A percentile compares a stretch with the other conserved stretches of the same genome.
phyloP scores from a whole-genome alignment of 2,797 vertebrate genomes.

The Channa striata region DNA sequence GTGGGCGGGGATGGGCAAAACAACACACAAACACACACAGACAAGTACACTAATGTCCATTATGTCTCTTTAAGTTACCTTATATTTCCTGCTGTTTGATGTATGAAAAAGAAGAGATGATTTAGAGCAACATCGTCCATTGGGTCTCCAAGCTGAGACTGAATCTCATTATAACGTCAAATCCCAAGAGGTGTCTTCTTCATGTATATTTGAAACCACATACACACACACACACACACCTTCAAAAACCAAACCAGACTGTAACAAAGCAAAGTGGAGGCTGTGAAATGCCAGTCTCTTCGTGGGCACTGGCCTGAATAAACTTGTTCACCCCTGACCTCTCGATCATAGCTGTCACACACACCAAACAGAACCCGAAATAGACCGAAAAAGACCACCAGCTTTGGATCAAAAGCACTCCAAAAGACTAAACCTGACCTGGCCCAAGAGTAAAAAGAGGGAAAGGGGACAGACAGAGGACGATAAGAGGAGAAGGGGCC shows the following conservation, averaged over 20 bases:
- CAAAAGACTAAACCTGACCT: constrained; percentile 51
- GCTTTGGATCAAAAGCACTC: constrained; percentile 44
- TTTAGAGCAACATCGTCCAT: constrained; percentile 34
- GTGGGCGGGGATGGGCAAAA: constrained; percentile 22
- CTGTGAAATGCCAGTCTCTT: constrained; percentile 46
- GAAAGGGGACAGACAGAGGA: constrained; percentile 26
- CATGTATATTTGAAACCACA: constrained; percentile 59
- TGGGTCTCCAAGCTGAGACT: constrained; percentile 46
- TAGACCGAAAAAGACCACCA: constrained; percentile 23
- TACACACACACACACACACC: constrained; percentile 1
- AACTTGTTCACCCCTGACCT: constrained; percentile 51
- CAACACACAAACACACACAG: constrained; percentile 9
- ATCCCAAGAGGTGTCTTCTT: constrained; percentile 45
- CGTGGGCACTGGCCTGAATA: constrained; percentile 26
- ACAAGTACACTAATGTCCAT: constrained; percentile 22
- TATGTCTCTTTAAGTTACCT: constrained; percentile 34
- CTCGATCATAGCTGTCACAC: constrained; percentile 2
- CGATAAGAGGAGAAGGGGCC: constrained; percentile 57
- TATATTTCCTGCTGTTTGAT: constrained; percentile 39
- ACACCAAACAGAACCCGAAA: constrained; percentile 26
- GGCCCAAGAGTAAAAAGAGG: constrained; percentile 57
- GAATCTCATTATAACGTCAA: constrained; percentile 67
- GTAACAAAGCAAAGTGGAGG: constrained; percentile 42
- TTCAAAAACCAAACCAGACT: constrained; percentile 23
- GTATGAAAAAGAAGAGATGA: constrained; percentile 46